Evolutionary conservation across 2,797 vertebrate genomes (phyloP).

Genomic region (Eupleurogrammus muticus): DNA sequence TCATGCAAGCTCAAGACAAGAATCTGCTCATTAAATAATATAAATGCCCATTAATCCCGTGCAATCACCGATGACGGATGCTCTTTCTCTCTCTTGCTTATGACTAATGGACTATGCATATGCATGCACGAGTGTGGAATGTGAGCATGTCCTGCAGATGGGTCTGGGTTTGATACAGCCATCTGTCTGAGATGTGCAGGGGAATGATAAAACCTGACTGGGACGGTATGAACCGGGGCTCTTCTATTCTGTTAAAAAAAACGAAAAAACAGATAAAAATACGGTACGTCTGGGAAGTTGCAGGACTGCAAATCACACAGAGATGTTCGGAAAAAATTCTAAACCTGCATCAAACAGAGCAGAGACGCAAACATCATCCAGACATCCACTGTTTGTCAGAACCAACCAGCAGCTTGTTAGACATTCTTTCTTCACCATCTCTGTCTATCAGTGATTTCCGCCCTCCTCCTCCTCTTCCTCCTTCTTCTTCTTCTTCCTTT

Average conservation of each 20-base stretch:
- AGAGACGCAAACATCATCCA: neutral
- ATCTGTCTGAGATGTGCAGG: constrained; percentile 59
- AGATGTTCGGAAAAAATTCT: neutral
- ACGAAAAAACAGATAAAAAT: too few relatives aligned
- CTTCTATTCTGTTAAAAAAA: neutral
- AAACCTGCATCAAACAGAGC: neutral
- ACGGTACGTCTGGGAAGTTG: neutral
- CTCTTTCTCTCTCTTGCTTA: constrained; percentile 7
- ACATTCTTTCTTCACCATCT: constrained; percentile 2
- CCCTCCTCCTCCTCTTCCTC: neutral
- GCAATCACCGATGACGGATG: neutral
- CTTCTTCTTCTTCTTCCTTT: too few relatives aligned
- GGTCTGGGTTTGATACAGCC: constrained; percentile 53
- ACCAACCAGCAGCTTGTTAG: neutral
- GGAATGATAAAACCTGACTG: constrained; percentile 23
- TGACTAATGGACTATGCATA: constrained; percentile 29
- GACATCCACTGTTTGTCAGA: neutral
- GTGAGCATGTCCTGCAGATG: constrained; percentile 62
- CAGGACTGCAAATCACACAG: neutral
- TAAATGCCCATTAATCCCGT: constrained; percentile 6
- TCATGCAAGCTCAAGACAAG: neutral
- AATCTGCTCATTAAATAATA: constrained; percentile 2
- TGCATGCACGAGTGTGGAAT: constrained; percentile 39
- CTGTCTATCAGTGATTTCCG: constrained; percentile 16
- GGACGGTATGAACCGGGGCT: neutral